Conservation (phyloP, 1,140 invertebrate genomes). For the Drosophila takahashii region DNA sequence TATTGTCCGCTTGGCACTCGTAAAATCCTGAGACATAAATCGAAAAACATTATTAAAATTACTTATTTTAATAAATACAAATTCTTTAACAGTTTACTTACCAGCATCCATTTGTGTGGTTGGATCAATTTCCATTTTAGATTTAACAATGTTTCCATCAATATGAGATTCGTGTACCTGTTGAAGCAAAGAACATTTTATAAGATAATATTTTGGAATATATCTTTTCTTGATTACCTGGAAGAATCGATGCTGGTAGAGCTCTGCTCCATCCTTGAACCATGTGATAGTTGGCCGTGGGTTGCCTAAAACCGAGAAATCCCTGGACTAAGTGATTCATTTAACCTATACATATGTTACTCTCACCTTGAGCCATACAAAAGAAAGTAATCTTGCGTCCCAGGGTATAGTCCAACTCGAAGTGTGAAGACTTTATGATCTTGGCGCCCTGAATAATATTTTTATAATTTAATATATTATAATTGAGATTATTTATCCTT, state of each 20-base stretch:
- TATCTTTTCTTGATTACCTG: conserved; percentile 87
- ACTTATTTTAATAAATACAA: background rate
- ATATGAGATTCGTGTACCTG: conserved; percentile 95
- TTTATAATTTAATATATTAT: background rate
- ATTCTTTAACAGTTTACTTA: conserved; percentile 47
- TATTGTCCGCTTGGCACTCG: conserved; percentile 96
- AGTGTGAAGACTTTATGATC: conserved; percentile 94
- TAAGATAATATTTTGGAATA: background rate
- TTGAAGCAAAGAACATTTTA: conserved; percentile 1
- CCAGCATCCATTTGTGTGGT: conserved; percentile 97
- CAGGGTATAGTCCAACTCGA: conserved; percentile 95
- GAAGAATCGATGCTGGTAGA: conserved; percentile 94
- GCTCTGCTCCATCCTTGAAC: conserved; percentile 96
- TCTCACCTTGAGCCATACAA: conserved; percentile 90
- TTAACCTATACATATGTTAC: no score
- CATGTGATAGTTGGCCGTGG: conserved; percentile 95
- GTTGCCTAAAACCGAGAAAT: conserved; percentile 66
- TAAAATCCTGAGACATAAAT: conserved; percentile 86
- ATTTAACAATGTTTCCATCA: conserved; percentile 92
- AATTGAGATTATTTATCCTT: no score
- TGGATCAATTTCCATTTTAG: conserved; percentile 96
- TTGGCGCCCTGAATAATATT: conserved; percentile 90
- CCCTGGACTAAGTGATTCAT: background rate
- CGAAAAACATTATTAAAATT: background rate
- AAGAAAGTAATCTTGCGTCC: conserved; percentile 97